Evolutionary conservation across 1,140 invertebrate genomes (phyloP).

Genomic region (Latrodectus geometricus): DNA sequence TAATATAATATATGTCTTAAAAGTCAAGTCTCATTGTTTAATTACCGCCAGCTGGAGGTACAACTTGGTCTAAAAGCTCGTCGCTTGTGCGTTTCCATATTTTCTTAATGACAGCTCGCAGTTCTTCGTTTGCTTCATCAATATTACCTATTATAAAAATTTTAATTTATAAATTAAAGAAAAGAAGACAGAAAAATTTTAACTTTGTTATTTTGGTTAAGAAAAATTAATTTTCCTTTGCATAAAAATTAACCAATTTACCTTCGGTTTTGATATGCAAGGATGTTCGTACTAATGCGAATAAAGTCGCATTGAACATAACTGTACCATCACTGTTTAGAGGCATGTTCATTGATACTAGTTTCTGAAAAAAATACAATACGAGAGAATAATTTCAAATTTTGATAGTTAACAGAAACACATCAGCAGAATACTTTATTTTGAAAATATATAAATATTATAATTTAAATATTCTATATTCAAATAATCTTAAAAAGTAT

Average conservation of each 20-base stretch:
- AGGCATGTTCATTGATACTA: constrained; percentile 99
- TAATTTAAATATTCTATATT: no score
- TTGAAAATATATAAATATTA: no score
- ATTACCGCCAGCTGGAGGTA: constrained; percentile 92
- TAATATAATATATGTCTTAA: no score
- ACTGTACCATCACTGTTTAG: constrained; percentile 99
- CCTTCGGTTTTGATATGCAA: constrained; percentile 97
- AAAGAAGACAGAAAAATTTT: background rate
- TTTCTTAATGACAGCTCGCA: constrained; percentile 95
- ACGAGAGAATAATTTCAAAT: background rate
- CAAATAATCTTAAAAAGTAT: no score
- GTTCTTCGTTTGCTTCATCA: constrained; percentile 94
- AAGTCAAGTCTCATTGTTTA: no score
- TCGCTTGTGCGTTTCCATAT: constrained; percentile 99
- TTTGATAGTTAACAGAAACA: background rate
- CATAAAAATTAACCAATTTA: constrained; percentile 81
- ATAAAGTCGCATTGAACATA: constrained; percentile 98
- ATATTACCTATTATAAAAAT: constrained; percentile 81
- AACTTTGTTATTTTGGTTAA: background rate
- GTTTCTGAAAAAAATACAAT: constrained; percentile 73
- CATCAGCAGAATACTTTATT: no score
- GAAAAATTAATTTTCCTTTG: background rate
- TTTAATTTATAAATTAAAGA: background rate
- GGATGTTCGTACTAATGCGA: constrained; percentile 97
- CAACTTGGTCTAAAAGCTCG: constrained; percentile 97